Evolutionary conservation across 1,140 invertebrate genomes (phyloP).

Genomic region (Orchesella cincta): DNA sequence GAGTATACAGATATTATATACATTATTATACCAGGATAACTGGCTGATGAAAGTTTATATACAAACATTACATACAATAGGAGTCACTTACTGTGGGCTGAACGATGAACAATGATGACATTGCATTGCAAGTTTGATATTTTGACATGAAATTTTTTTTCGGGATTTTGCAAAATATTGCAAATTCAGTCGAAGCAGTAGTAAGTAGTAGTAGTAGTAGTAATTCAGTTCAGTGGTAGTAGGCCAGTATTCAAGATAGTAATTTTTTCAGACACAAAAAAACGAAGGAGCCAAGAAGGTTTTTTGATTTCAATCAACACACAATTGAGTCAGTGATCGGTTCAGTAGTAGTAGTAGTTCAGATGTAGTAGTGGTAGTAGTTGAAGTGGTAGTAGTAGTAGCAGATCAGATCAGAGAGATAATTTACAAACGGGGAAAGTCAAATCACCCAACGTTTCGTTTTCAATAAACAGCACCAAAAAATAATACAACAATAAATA

Average conservation of each 20-base stretch:
- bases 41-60: no score
- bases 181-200: not conserved
- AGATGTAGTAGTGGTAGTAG: constrained; percentile 30
- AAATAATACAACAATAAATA: not conserved
- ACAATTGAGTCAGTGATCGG: constrained; percentile 35
- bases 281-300: constrained; percentile 32
- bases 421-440: not conserved
- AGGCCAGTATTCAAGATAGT: not conserved
- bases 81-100: constrained; percentile 49
- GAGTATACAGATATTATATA: no score
- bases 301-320: no score
- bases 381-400: not conserved
- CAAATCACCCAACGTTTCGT: not conserved
- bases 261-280: constrained; percentile 12
- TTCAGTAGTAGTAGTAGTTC: constrained; percentile 36
- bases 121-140: constrained; percentile 11
- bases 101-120: constrained; percentile 35
- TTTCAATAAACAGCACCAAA: constrained; percentile 1
- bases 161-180: no score
- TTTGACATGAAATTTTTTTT: not conserved
- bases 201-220: not conserved
- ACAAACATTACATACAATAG: no score
- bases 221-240: not conserved
- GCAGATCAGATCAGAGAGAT: constrained; percentile 28
- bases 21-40: no score